Evolutionary conservation across 1,140 invertebrate species (phyloP).

Genomic region (Micrasema minimum): DNA sequence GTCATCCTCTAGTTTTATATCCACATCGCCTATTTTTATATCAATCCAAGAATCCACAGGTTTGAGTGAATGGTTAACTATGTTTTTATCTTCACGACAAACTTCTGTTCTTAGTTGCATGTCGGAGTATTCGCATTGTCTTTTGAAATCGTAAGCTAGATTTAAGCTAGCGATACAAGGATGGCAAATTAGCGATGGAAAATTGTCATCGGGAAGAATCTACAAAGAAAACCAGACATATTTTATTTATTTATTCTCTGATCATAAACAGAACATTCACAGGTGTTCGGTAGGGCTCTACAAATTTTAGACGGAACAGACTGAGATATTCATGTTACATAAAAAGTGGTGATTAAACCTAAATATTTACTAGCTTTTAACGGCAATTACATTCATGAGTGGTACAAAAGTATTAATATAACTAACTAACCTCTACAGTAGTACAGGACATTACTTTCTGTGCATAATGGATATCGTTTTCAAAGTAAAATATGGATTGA

Average conservation of each 20-base stretch:
- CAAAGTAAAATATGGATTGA: conserved; percentile 43
- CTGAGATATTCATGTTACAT: too few relatives aligned
- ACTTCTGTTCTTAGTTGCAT: conserved; percentile 28
- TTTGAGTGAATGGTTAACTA: background rate
- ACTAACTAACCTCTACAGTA: conserved; percentile 43
- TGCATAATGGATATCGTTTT: conserved; percentile 41
- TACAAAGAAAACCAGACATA: conserved; percentile 42
- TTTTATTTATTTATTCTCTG: too few relatives aligned
- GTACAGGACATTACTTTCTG: conserved; percentile 43
- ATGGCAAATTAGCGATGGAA: conserved; percentile 40
- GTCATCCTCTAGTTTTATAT: conserved; percentile 25
- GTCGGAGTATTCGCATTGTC: conserved; percentile 47
- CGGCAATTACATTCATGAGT: too few relatives aligned
- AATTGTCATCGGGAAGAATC: conserved; percentile 40
- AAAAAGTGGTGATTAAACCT: too few relatives aligned
- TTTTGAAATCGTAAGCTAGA: conserved; percentile 42
- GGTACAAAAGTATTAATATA: too few relatives aligned
- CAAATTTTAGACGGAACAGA: too few relatives aligned
- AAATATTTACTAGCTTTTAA: too few relatives aligned
- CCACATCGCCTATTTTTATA: conserved; percentile 10
- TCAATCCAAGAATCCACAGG: background rate
- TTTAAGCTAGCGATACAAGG: conserved; percentile 41
- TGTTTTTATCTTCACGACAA: background rate
- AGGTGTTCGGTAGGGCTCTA: too few relatives aligned
- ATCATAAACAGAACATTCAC: too few relatives aligned